Percentiles rank a stretch among this genome's conserved stretches.
These are phyloP conservation scores for Metellina segmentata DNA, from an alignment of 2,888 invertebrate genomes.

Conservation along the genomic window DNA sequence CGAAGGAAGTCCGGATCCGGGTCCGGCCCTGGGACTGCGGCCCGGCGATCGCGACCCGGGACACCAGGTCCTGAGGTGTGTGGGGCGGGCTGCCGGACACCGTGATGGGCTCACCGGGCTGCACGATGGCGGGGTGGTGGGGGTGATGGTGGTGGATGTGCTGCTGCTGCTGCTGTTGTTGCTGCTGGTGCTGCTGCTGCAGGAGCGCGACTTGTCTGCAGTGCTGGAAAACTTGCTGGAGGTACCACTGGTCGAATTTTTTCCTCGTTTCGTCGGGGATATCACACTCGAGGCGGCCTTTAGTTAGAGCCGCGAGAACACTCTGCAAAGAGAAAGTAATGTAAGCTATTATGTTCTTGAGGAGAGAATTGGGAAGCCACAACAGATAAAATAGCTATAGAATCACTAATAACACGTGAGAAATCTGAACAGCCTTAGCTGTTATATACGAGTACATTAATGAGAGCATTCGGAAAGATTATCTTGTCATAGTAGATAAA, in stretches of 20 bases:
- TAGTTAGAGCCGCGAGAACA: conserved; percentile 89
- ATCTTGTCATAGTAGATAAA: too few species aligned
- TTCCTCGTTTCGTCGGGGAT: conserved; percentile 90
- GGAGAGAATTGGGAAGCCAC: too few species aligned
- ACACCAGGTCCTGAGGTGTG: conserved; percentile 56
- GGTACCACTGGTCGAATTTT: conserved; percentile 96
- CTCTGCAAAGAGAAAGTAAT: conserved; percentile 79
- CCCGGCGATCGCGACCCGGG: conserved; percentile 42
- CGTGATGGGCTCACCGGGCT: conserved; percentile 28
- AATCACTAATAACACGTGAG: too few species aligned
- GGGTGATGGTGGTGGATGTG: conserved; percentile 65
- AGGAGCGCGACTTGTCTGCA: conserved; percentile 77
- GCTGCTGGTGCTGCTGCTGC: conserved; percentile 75
- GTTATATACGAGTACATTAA: too few species aligned
- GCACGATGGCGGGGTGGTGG: conserved; percentile 60
- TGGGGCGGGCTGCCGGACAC: conserved; percentile 65
- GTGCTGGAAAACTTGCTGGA: conserved; percentile 79
- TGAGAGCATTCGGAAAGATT: too few species aligned
- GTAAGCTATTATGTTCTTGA: background rate
- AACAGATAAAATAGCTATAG: too few species aligned
- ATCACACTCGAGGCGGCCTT: conserved; percentile 85
- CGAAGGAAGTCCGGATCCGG: conserved; percentile 97
- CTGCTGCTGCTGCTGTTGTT: conserved; percentile 48
- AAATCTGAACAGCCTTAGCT: too few species aligned
- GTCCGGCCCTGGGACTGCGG: conserved; percentile 78